Percentiles rank a stretch among this genome's conserved stretches.
phyloP scores from a whole-genome alignment of 2,888 invertebrate species.

The Pterostichus niger region DNA sequence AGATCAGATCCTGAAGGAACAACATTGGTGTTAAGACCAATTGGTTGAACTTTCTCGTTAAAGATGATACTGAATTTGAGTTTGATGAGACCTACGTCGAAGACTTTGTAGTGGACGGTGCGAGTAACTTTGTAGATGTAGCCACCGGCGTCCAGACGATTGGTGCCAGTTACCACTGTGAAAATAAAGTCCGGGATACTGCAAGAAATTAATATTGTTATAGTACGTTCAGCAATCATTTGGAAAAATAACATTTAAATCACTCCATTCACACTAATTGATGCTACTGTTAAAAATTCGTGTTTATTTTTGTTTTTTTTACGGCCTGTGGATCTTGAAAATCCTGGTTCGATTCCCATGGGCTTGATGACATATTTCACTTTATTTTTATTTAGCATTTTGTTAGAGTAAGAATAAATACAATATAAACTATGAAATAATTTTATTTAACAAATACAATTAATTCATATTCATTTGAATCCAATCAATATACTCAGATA shows the following conservation, averaged over 20 bases:
- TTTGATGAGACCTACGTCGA: constrained; percentile 69
- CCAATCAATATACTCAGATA: constrained; percentile 41
- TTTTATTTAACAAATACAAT: background rate
- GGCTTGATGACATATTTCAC: too few species aligned
- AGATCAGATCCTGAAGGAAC: constrained; percentile 57
- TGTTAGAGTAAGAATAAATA: too few species aligned
- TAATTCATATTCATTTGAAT: constrained; percentile 29
- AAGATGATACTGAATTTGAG: constrained; percentile 64
- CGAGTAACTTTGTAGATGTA: constrained; percentile 70
- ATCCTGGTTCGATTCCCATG: too few species aligned
- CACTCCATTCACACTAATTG: too few species aligned
- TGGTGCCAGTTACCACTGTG: constrained; percentile 73
- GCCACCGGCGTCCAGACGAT: constrained; percentile 72
- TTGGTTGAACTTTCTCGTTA: constrained; percentile 66
- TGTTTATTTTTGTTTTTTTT: too few species aligned
- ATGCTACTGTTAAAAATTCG: too few species aligned
- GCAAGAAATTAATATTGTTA: too few species aligned
- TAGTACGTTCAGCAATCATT: too few species aligned
- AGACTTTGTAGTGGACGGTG: constrained; percentile 69
- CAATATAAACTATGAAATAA: too few species aligned
- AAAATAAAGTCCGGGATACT: constrained; percentile 70
- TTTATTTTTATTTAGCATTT: too few species aligned
- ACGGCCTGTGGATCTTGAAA: too few species aligned
- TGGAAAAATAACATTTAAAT: too few species aligned
- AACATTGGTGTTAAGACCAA: constrained; percentile 53